Evolutionary conservation across 2,888 invertebrate genomes (phyloP).

Genomic region (Dyspetes luteomarginatus): DNA sequence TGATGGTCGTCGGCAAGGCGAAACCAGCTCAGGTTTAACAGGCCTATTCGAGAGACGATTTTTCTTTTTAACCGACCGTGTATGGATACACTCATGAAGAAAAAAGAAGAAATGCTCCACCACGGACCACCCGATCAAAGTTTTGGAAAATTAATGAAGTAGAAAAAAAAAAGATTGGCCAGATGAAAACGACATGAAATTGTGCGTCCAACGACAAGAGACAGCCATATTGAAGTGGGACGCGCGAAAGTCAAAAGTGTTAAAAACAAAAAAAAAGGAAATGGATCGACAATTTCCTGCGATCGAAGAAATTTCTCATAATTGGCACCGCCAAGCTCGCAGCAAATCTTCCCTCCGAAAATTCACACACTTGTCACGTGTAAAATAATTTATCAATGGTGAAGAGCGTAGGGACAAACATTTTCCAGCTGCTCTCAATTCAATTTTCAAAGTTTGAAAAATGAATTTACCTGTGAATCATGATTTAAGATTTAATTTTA

Average conservation of each 20-base stretch:
- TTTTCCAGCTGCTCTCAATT: background rate
- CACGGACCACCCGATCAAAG: too few relatives aligned
- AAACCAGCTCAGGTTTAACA: constrained; percentile 88
- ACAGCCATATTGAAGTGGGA: constrained; percentile 76
- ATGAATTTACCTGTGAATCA: background rate
- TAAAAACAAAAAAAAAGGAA: constrained; percentile 32
- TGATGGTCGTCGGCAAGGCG: constrained; percentile 90
- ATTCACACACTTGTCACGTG: background rate
- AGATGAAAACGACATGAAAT: constrained; percentile 21
- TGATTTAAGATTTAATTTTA: background rate
- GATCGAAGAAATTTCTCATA: background rate
- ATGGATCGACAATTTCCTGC: constrained; percentile 43
- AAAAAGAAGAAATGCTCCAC: too few relatives aligned
- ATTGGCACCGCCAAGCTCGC: background rate
- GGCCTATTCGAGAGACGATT: constrained; percentile 47
- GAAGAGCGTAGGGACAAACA: background rate
- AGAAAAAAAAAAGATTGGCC: background rate
- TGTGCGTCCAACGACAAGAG: constrained; percentile 70
- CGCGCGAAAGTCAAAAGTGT: constrained; percentile 48
- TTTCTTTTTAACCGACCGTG: constrained; percentile 24
- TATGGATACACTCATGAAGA: constrained; percentile 6
- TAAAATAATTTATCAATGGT: constrained; percentile 34
- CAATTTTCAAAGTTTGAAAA: background rate
- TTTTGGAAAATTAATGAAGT: background rate
- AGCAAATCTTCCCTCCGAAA: background rate